Percentiles rank a stretch among this genome's conserved stretches.
Evolutionary conservation across 2,113 vertebrate genomes (phyloP).

Genomic region (Neodontobutis hainanensis): DNA sequence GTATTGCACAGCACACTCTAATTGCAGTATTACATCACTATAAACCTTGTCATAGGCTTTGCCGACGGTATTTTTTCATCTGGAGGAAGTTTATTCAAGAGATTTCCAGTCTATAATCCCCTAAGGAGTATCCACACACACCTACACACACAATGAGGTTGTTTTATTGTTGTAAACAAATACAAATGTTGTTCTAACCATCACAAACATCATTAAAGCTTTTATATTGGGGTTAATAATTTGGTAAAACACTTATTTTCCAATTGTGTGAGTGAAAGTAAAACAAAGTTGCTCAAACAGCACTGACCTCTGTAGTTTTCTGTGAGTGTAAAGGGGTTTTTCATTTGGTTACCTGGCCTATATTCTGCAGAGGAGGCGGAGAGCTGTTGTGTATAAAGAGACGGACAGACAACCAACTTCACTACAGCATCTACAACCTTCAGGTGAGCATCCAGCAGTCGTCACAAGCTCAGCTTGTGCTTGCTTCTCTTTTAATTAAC

Average conservation of each 20-base stretch:
- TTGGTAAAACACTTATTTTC: conserved; percentile 53
- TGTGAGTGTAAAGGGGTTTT: conserved; percentile 49
- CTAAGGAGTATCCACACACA: neutral
- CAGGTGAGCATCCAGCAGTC: conserved; percentile 43
- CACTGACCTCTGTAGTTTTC: conserved; percentile 36
- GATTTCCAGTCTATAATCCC: conserved; percentile 21
- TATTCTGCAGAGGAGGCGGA: conserved; percentile 53
- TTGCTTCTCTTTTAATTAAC: neutral
- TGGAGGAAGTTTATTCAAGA: conserved; percentile 5
- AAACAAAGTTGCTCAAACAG: conserved; percentile 30
- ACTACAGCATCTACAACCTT: conserved; percentile 32
- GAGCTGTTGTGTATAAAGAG: conserved; percentile 51
- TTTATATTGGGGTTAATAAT: neutral
- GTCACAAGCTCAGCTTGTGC: neutral
- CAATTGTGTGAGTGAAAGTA: conserved; percentile 55
- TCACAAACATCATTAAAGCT: neutral
- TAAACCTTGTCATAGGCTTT: too few species aligned
- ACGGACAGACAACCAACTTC: neutral
- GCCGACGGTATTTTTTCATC: neutral
- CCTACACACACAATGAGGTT: conserved; percentile 25
- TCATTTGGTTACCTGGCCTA: conserved; percentile 63
- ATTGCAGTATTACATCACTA: too few species aligned
- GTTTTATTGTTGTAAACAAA: conserved; percentile 9
- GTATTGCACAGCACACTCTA: too few species aligned
- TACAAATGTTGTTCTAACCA: neutral